These are phyloP conservation scores for Stomorhina lunata DNA, from an alignment of 2,888 invertebrate genomes.

Conservation along the genomic window DNA sequence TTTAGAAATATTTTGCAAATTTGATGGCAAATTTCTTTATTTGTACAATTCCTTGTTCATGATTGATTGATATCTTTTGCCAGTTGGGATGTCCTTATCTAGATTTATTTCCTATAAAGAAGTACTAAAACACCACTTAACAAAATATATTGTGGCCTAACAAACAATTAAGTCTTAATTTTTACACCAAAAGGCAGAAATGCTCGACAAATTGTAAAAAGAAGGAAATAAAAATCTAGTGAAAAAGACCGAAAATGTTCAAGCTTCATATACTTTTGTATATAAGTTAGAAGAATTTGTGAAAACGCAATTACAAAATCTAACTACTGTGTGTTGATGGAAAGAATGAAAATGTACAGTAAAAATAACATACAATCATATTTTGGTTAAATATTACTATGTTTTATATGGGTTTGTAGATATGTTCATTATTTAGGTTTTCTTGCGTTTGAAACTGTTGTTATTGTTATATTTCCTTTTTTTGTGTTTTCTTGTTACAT, in stretches of 20 bases:
- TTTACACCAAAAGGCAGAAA: not conserved
- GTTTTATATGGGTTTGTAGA: not conserved
- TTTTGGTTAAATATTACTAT: not conserved
- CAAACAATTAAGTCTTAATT: constrained; percentile 43
- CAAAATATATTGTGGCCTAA: constrained; percentile 13
- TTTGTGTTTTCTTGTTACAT: not conserved
- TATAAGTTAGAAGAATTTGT: not conserved
- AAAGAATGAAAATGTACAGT: not conserved
- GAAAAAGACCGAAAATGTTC: constrained; percentile 24
- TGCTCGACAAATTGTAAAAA: not conserved
- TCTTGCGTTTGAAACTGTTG: not conserved
- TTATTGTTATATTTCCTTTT: not conserved
- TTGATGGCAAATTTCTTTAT: too few species aligned
- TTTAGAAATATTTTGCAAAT: too few species aligned
- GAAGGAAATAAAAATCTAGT: not conserved
- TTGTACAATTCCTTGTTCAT: too few species aligned
- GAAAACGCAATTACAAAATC: constrained; percentile 18
- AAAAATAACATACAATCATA: not conserved
- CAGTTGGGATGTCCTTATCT: not conserved
- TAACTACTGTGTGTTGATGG: constrained; percentile 11
- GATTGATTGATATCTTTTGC: too few species aligned
- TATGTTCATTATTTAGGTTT: not conserved
- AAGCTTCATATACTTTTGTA: constrained; percentile 33
- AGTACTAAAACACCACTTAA: constrained; percentile 6
- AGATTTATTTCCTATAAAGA: not conserved